These are phyloP conservation scores for Aramus guarauna DNA, from an alignment of 2,113 vertebrate species.

Conservation along the genomic window DNA sequence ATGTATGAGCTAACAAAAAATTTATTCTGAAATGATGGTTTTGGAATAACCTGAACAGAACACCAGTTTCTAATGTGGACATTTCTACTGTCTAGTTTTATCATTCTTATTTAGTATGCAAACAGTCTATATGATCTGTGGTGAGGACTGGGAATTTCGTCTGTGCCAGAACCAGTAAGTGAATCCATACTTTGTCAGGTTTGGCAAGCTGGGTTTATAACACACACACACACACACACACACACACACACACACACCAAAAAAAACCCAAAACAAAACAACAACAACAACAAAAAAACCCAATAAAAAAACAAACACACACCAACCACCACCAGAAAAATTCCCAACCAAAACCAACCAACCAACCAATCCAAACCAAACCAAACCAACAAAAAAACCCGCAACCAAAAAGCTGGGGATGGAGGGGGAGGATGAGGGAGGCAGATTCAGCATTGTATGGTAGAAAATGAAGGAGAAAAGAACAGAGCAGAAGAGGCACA, in stretches of 20 bases:
- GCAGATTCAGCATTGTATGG: not conserved
- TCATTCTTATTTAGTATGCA: not conserved
- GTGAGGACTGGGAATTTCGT: not conserved
- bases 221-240: no score
- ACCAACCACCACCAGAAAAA: no score
- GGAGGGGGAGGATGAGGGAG: not conserved
- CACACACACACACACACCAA: no score
- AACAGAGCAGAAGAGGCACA: not conserved
- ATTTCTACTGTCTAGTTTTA: not conserved
- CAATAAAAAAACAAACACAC: no score
- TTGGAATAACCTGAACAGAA: not conserved
- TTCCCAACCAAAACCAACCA: no score
- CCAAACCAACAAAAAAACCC: no score
- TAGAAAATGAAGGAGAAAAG: not conserved
- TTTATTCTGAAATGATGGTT: not conserved
- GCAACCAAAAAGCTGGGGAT: not conserved
- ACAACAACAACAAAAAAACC: not conserved
- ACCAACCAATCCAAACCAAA: no score
- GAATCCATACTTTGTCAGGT: not conserved
- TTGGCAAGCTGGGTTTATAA: not conserved
- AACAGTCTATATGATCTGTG: not conserved
- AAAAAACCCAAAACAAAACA: no score
- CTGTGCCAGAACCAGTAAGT: not conserved
- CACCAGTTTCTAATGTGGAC: not conserved
- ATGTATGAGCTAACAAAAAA: not conserved